These are phyloP conservation scores for Trematocara macrostoma DNA, from an alignment of 2,113 vertebrate species.

Conservation along the genomic window DNA sequence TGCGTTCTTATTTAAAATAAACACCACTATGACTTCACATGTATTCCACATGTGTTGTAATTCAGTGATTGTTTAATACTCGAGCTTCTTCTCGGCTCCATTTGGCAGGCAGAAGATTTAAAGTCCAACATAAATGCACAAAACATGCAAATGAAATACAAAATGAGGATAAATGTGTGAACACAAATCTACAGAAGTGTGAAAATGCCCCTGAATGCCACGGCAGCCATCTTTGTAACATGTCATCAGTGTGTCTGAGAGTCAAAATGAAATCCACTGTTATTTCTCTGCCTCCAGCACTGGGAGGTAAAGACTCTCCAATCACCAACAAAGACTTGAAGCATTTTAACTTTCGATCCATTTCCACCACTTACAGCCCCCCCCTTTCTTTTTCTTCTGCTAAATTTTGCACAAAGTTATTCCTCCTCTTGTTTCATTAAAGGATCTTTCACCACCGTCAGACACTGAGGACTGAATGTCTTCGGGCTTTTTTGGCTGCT, in stretches of 20 bases:
- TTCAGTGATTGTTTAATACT: neutral
- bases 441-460: neutral
- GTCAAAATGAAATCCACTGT: neutral
- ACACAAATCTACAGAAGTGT: neutral
- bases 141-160: neutral
- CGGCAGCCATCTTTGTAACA: neutral
- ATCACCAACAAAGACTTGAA: neutral
- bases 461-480: neutral
- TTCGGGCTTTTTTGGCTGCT: neutral
- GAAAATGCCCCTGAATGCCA: neutral
- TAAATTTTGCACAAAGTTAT: neutral
- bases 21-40: neutral
- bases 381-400: neutral
- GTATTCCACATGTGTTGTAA: neutral
- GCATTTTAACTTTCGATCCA: neutral
- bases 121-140: neutral
- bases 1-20: neutral
- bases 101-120: neutral
- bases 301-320: neutral
- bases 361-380: neutral
- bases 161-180: neutral
- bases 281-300: too few relatives aligned
- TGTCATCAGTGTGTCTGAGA: neutral
- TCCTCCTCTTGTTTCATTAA: neutral
- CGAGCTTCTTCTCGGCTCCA: neutral